Evolutionary conservation across 2,113 vertebrate genomes (phyloP), one percentile per base, ranked within the genome.

Genomic region (Rhinolophus ferrumequinum): DNA sequence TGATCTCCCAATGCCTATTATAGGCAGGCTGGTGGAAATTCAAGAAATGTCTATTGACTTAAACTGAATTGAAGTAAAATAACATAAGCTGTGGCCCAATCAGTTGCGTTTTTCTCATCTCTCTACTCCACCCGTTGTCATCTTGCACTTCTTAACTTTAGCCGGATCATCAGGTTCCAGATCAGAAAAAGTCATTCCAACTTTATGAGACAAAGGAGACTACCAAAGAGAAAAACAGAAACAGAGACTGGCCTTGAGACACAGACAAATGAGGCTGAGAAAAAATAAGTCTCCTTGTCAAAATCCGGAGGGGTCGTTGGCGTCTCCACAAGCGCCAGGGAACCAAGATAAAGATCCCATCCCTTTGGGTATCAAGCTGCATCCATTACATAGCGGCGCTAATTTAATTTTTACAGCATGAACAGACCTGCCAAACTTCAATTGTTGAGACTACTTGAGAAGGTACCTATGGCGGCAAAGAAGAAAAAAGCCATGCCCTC

Each of bases 351-450:
- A 97, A 98, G 94, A 98, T 98, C 98, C 98, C 81, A 97, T 97
- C 97, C 96, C 97, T 97, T n/a, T 97, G 98, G 98, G 97, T 97
- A 98, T 98, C 0, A 62, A 98, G 96, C 96, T 88, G 89, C 97
- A 97, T 92, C 98, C 94, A 72, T 97, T 96, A 97, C 97, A 98
- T 97, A 98, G 97, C 89, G 47, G 96, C 2, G 1, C 90, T 98
- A 98, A 99, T 98, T 98, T 95, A 97, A 98, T 98, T 98, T 97
- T 93, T 95, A 97, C 73, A 33, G 90, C 96, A 82, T 94, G 94
- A 97, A 75, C 38, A 97, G 98, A 98, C 89, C 94, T 97, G 98
- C 97, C 98, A 98, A 98, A 94, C 69, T 91, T 96, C 94, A 97
- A 95, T 97, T 98, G 93, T 97, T 97, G 94, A 98, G 98, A 95